phyloP scores from a whole-genome alignment of 2,888 invertebrate species.

The Rhogogaster chlorosoma region DNA sequence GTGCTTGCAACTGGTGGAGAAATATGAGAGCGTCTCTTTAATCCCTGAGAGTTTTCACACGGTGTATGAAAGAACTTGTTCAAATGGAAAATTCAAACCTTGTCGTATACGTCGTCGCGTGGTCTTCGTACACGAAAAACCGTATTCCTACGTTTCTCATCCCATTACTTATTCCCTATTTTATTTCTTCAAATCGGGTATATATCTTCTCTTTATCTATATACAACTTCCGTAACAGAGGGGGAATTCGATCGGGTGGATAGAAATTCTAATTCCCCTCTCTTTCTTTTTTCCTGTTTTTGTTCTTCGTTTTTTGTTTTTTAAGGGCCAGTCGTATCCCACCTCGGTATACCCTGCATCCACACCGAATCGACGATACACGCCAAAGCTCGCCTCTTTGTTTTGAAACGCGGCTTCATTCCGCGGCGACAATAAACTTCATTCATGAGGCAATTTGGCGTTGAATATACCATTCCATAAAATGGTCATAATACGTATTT shows the following conservation, averaged over 20 bases:
- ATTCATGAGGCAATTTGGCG: conserved; percentile 54
- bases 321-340: neutral
- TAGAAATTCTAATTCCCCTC: neutral
- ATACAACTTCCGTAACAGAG: neutral
- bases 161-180: too few relatives aligned
- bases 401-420: conserved; percentile 1
- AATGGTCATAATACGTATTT: conserved; percentile 56
- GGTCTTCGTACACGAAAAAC: too few relatives aligned
- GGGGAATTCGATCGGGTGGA: neutral
- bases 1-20: neutral
- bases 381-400: neutral
- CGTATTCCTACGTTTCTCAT: too few relatives aligned
- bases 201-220: neutral
- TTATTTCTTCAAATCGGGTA: neutral
- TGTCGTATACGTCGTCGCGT: too few relatives aligned
- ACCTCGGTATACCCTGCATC: neutral
- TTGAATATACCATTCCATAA: conserved; percentile 52
- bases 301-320: neutral
- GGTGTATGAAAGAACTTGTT: conserved; percentile 27
- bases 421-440: conserved; percentile 40
- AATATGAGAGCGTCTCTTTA: conserved; percentile 33
- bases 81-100: conserved; percentile 46
- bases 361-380: neutral
- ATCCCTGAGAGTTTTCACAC: conserved; percentile 18
- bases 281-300: neutral